Percentiles rank a stretch among this genome's conserved stretches.
These are phyloP conservation scores for Hystrix cristata DNA, from an alignment of 2,113 vertebrate genomes.

Conservation along the genomic window DNA sequence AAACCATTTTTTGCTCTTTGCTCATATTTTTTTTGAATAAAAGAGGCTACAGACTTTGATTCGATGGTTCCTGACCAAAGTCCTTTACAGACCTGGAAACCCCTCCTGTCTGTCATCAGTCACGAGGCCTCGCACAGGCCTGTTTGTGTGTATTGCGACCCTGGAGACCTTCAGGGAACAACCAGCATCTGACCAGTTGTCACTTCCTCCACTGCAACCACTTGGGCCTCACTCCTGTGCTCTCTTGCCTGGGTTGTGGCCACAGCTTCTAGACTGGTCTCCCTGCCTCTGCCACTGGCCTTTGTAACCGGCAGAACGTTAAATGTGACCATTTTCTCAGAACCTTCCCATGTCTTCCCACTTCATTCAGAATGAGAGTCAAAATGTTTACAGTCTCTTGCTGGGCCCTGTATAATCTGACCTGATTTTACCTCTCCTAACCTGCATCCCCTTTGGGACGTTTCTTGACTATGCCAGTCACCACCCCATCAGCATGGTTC, in stretches of 20 bases:
- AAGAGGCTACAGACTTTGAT: slow-evolving; percentile 14
- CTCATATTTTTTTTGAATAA: background rate
- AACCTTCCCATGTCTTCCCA: background rate
- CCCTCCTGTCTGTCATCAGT: background rate
- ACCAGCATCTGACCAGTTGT: background rate
- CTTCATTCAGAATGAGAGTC: slow-evolving; percentile 9
- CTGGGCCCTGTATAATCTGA: background rate
- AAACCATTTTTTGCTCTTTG: background rate
- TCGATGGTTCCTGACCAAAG: background rate
- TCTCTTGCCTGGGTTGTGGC: background rate
- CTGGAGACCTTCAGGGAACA: background rate
- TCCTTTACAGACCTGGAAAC: slow-evolving; percentile 24
- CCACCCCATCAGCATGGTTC: background rate
- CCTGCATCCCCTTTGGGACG: background rate
- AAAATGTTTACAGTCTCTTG: background rate
- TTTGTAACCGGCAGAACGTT: background rate
- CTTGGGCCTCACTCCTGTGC: background rate
- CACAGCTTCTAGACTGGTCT: background rate
- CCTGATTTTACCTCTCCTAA: background rate
- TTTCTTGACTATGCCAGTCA: background rate
- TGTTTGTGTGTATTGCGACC: background rate
- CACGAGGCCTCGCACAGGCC: background rate
- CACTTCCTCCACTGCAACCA: background rate
- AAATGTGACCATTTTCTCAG: background rate
- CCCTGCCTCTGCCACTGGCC: background rate